These are phyloP conservation scores for Pica pica DNA, from an alignment of 2,113 vertebrate genomes.

Conservation along the genomic window DNA sequence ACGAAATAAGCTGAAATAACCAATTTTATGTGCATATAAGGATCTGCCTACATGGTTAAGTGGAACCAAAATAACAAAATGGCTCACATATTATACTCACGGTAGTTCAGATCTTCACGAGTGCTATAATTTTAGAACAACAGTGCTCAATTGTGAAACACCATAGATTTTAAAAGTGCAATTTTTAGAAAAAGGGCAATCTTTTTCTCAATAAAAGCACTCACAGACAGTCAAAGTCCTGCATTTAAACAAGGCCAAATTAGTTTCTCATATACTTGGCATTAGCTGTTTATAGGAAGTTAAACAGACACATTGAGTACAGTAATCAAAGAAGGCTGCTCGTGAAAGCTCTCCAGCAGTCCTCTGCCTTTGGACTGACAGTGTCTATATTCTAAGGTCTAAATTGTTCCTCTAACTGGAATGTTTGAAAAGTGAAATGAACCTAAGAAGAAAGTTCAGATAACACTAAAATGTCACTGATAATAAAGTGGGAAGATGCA, in stretches of 20 bases:
- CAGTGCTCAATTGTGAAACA: neutral
- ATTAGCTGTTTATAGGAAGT: neutral
- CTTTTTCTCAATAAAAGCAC: neutral
- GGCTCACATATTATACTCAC: neutral
- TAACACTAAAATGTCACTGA: neutral
- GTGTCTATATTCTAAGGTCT: neutral
- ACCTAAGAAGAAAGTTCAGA: neutral
- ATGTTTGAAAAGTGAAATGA: neutral
- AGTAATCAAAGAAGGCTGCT: neutral
- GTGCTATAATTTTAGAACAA: conserved; percentile 1
- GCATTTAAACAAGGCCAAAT: neutral
- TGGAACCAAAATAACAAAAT: conserved; percentile 41
- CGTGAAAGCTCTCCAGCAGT: neutral
- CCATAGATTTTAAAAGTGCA: neutral
- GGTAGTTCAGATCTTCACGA: neutral
- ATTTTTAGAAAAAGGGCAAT: neutral
- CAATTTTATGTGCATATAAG: neutral
- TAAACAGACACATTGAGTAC: neutral
- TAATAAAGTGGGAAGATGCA: neutral
- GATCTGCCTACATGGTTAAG: conserved; percentile 1
- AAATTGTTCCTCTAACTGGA: neutral
- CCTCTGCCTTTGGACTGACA: neutral
- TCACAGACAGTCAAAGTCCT: neutral
- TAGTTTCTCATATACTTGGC: neutral
- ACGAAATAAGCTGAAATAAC: conserved; percentile 19